Evolutionary conservation across 2,797 vertebrate genomes (phyloP), one percentile per base, ranked within the genome.

Genomic region (Mormyrops boulengeri): DNA sequence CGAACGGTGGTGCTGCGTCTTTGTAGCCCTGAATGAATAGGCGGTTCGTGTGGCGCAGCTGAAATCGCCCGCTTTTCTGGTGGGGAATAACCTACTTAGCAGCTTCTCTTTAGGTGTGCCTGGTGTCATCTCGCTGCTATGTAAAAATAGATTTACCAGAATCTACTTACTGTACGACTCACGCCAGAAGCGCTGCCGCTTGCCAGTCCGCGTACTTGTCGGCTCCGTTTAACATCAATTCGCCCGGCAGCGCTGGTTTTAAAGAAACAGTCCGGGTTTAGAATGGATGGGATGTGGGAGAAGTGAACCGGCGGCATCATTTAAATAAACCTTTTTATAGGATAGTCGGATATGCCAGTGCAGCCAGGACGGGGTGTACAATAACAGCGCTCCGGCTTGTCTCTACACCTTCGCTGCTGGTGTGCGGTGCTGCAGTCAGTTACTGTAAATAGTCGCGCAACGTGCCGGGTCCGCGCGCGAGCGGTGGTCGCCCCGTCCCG

Each of bases 91-190:
- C 80, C 80, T 50, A 49, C 19, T 41, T 84, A 84, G 34, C 38
- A n/a, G 38, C 22, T 85, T 50, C 19, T 85, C n/a, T 7, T 85
- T 85, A 85, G 47, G 80, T 50, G 47, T 47, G 47, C 80, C 80
- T n/a, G n/a, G n/a, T 47, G 80, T 50, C 47, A 80, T 80, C 73
- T 80, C 73, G 73, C 44, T 47, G 80, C 2, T 34, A 38, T 86
- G 12, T 55, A 86, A 86, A 86, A 86, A 86, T 86, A 86, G 85
- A 86, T 49, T 86, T 86, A 86, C 85, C 47, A 49, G 49, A 86
- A 86, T 86, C 85, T 30, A 44, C 82, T 85, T 52, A 86, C 85
- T 55, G 85, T 55, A 86, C 85, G 8, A 30, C 47, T 26, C 22
- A 17, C 3, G 4, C 47, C 17, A 50, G 26, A 84, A 44, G 19